Percentiles rank a stretch among this genome's conserved stretches.
These are phyloP conservation scores for Ammodramus savannarum DNA, from an alignment of 2,113 vertebrate species.

Conservation along the genomic window DNA sequence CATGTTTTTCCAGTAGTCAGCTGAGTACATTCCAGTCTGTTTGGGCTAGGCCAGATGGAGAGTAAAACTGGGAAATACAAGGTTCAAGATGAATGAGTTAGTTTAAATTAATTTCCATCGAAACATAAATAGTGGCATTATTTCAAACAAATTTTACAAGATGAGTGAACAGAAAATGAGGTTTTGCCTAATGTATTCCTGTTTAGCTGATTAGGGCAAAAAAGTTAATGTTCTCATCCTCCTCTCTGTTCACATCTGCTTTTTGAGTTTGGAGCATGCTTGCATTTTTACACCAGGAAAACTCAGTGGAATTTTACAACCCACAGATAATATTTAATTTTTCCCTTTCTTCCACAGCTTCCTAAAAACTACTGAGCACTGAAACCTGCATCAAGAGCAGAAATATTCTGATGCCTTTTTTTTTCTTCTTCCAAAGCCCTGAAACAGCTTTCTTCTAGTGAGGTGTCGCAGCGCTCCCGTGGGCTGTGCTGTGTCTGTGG, in stretches of 20 bases:
- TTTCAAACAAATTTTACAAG: neutral
- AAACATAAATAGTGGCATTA: neutral
- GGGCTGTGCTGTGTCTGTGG: neutral
- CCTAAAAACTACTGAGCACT: neutral
- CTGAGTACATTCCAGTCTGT: neutral
- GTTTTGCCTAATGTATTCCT: neutral
- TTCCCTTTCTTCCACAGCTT: neutral
- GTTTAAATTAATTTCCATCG: neutral
- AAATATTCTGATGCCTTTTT: neutral
- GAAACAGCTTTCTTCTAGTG: neutral
- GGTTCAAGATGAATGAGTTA: neutral
- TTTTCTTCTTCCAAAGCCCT: neutral
- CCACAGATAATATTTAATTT: neutral
- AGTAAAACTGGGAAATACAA: neutral
- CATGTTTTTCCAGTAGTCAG: neutral
- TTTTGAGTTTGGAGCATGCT: neutral
- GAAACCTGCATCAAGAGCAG: neutral
- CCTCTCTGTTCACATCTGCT: conserved; percentile 7
- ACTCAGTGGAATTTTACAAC: conserved; percentile 2
- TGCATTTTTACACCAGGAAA: neutral
- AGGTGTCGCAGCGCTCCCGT: accelerated
- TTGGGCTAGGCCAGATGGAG: neutral
- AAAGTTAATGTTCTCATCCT: neutral
- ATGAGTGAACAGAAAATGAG: neutral
- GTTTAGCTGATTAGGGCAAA: neutral